phyloP scores from a whole-genome alignment of 2,797 vertebrate genomes.

The Periophthalmus magnuspinnatus region DNA sequence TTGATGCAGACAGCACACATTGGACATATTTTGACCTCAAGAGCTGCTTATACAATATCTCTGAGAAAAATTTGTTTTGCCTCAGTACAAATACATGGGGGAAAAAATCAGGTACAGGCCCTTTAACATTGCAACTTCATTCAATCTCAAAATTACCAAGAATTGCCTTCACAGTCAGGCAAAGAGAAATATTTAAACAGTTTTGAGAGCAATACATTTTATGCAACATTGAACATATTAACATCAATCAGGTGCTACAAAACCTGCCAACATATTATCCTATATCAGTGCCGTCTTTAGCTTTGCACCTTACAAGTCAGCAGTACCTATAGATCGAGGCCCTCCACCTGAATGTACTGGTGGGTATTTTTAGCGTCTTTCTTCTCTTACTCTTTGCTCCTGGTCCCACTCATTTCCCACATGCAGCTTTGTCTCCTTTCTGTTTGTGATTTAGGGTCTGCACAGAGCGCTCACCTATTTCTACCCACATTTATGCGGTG shows the following conservation, averaged over 20 bases:
- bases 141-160: background rate
- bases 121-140: no score
- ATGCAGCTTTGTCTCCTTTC: conserved; percentile 21
- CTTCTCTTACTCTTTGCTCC: conserved; percentile 18
- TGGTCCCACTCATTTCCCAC: conserved; percentile 26
- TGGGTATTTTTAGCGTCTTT: conserved; percentile 53
- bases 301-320: background rate
- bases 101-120: no score
- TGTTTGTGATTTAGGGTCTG: conserved; percentile 16
- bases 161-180: background rate
- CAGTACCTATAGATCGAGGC: background rate
- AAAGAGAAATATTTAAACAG: background rate
- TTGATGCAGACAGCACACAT: no score
- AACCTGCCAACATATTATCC: background rate
- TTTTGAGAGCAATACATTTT: background rate
- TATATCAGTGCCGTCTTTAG: background rate
- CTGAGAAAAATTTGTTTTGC: no score
- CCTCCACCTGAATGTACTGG: conserved; percentile 19
- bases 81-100: no score
- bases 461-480: background rate
- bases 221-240: background rate
- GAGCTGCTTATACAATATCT: no score
- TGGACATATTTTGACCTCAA: no score
- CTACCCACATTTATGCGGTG: background rate
- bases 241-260: background rate